These are phyloP conservation scores for Heterotilapia buettikoferi DNA, from an alignment of 2,113 vertebrate species.

Conservation along the genomic window DNA sequence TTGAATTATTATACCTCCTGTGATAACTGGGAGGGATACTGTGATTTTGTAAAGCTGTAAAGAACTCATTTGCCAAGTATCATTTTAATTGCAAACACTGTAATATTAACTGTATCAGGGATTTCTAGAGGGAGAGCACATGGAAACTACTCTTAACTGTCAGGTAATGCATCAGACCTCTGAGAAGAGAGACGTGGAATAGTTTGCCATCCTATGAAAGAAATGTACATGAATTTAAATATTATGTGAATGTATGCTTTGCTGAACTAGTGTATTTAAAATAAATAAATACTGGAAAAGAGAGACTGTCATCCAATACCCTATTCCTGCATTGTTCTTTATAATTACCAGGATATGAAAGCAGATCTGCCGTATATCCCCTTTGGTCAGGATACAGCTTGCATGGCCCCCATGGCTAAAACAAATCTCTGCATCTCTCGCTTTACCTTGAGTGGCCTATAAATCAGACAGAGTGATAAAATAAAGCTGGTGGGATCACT, in stretches of 20 bases:
- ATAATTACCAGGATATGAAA: background rate
- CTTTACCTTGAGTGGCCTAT: slow-evolving; percentile 15
- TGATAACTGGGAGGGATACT: slow-evolving; percentile 23
- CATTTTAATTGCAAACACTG: slow-evolving; percentile 39
- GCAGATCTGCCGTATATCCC: background rate
- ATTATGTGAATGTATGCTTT: slow-evolving; percentile 1
- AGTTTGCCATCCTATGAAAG: background rate
- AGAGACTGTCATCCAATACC: background rate
- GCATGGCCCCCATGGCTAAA: background rate
- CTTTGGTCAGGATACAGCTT: background rate
- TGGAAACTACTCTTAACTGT: background rate
- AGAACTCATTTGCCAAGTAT: slow-evolving; percentile 14
- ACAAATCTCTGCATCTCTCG: slow-evolving; percentile 13
- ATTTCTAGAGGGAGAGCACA: background rate
- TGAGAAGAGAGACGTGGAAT: background rate
- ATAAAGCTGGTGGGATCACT: background rate
- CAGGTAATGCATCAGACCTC: background rate
- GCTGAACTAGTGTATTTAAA: slow-evolving; percentile 16
- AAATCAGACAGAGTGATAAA: slow-evolving; percentile 12
- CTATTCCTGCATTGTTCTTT: background rate
- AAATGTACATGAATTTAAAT: slow-evolving; percentile 3
- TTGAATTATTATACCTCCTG: slow-evolving; percentile 22
- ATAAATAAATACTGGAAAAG: slow-evolving; percentile 39
- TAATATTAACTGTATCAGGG: slow-evolving; percentile 50
- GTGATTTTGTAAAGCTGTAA: slow-evolving; percentile 51